Evolutionary conservation across 2,113 vertebrate genomes (phyloP), one percentile per base, ranked within the genome.

Genomic region (Albula glossodonta): DNA sequence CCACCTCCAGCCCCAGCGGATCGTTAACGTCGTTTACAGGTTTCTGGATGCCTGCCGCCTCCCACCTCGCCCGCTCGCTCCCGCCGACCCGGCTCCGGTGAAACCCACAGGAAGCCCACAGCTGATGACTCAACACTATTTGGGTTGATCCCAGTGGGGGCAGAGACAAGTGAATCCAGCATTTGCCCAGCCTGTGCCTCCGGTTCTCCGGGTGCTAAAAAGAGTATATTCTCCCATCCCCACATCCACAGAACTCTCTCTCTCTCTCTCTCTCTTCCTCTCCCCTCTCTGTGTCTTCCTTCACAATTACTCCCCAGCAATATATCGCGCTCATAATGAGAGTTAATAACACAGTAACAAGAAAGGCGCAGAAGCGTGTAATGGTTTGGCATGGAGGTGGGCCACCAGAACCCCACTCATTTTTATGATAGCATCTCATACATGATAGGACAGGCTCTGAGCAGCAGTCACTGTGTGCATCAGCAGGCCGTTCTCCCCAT

Each of bases 381-480:
- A 85, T 88, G 82, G 84, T 49, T 82, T 63, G 79, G 51, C 79
- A 57, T 84, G 83, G 66, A 11, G 11, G 60, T 51, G 74, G 31
- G 85, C 84, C 82, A 86, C 57, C 77, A 83, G 80, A 86, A 84
- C 51, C 85, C 83, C 41, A 0, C 79, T 84, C 63, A 56, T 53
- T 89, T 86, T 87, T 89, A 89, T 89, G 83, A 83, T 81, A 86
- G 56, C 84, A 81, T 50, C 13, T 86, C 15, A 31, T 56, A 85
- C 80, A 79, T 70, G 82, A 85, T 88, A 22, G 49, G 78, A 31
- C n/a, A 49, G 78, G 87, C 66, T 77, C 78, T 57, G 19, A 78
- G 49, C 50, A 53, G 60, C 80, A 48, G n/a, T 51, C 48, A 53
- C 7, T 56, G 19, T 31, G 49, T n/a, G 11, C n/a, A 4, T 17